These are phyloP conservation scores for Danaus melanippus DNA, from an alignment of 1,140 invertebrate genomes.

Conservation along the genomic window DNA sequence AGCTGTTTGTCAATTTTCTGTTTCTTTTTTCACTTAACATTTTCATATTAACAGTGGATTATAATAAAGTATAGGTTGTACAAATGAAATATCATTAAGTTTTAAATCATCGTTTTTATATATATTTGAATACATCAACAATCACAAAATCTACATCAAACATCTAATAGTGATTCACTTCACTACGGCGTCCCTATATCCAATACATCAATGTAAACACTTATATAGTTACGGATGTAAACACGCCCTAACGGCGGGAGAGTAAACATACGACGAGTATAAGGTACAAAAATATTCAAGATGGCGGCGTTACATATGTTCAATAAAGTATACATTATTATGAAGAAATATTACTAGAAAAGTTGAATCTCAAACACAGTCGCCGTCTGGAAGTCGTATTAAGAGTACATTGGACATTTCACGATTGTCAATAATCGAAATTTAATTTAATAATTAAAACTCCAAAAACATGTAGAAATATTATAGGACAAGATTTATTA, in stretches of 20 bases:
- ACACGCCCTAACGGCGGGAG: not conserved
- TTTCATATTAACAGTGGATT: no score
- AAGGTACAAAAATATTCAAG: conserved; percentile 4
- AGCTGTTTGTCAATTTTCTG: no score
- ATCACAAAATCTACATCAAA: conserved; percentile 18
- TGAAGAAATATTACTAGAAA: not conserved
- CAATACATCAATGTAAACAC: conserved; percentile 13
- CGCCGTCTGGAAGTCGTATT: no score
- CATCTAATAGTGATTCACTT: conserved; percentile 19
- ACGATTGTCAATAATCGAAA: no score
- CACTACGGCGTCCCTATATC: conserved; percentile 19
- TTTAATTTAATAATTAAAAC: no score
- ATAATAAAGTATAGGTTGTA: no score
- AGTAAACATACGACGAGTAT: not conserved
- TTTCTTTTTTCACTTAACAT: no score
- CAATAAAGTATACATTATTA: conserved; percentile 1
- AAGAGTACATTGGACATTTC: no score
- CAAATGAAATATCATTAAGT: no score
- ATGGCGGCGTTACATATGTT: not conserved
- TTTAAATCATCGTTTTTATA: conserved; percentile 10
- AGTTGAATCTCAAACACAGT: not conserved
- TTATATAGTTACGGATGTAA: conserved; percentile 8
- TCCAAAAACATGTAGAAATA: no score
- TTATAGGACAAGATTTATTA: no score
- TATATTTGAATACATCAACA: conserved; percentile 8